phyloP scores from a whole-genome alignment of 2,888 invertebrate species.

The Pteria penguin region DNA sequence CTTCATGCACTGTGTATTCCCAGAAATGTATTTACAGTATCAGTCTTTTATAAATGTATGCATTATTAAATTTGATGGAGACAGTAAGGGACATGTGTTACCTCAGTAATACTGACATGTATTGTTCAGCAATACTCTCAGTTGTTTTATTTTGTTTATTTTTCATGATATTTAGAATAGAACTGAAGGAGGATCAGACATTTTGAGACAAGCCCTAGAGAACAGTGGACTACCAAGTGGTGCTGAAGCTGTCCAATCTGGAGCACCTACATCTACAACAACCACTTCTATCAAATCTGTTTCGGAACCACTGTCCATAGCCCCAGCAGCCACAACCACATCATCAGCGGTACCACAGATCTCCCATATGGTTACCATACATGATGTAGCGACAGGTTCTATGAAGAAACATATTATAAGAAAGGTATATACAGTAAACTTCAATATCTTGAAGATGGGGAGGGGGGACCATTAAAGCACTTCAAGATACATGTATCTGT shows the following conservation, averaged over 20 bases:
- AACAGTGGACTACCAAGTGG: slow-evolving; percentile 79
- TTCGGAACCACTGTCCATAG: slow-evolving; percentile 12
- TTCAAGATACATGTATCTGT: too few relatives aligned
- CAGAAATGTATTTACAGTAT: too few relatives aligned
- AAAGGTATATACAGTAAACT: too few relatives aligned
- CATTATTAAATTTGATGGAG: too few relatives aligned
- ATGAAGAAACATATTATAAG: slow-evolving; percentile 81
- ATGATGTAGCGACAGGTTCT: slow-evolving; percentile 77
- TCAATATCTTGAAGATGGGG: too few relatives aligned
- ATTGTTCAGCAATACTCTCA: background rate
- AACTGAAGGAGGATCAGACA: slow-evolving; percentile 76
- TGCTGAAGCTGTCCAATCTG: slow-evolving; percentile 32
- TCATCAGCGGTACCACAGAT: slow-evolving; percentile 17
- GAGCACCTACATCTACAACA: slow-evolving; percentile 19
- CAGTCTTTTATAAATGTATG: too few relatives aligned
- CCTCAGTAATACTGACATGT: background rate
- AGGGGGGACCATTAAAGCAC: too few relatives aligned
- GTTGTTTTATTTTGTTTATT: background rate
- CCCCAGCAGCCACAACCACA: slow-evolving; percentile 14
- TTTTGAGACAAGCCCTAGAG: slow-evolving; percentile 82
- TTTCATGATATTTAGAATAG: background rate
- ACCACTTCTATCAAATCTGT: slow-evolving; percentile 10
- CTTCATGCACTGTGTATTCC: too few relatives aligned
- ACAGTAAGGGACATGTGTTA: background rate
- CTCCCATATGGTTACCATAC: slow-evolving; percentile 67